Percentiles rank a stretch among this genome's conserved stretches.
These are phyloP conservation scores for Cyphomyrus discorhynchus DNA, from an alignment of 2,113 vertebrate genomes.

Conservation along the genomic window DNA sequence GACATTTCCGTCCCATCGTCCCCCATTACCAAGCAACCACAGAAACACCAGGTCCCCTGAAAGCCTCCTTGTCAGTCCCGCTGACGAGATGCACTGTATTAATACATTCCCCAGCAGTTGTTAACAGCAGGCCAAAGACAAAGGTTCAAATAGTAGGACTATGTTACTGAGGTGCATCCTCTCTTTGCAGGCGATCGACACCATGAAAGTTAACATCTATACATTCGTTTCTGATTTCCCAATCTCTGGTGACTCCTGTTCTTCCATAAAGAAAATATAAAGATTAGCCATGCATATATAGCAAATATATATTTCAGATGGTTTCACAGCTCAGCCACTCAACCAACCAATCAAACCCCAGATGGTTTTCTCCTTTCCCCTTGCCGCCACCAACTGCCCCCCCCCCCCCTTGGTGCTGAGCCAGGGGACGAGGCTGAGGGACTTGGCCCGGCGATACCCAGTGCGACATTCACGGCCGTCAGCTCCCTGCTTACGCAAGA, in stretches of 20 bases:
- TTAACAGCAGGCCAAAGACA: neutral
- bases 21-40: neutral
- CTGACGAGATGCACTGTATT: neutral
- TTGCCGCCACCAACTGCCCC: neutral
- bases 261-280: neutral
- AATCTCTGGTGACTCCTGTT: neutral
- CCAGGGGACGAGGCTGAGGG: neutral
- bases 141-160: neutral
- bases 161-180: neutral
- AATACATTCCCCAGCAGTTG: neutral
- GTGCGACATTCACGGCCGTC: neutral
- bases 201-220: neutral
- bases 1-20: neutral
- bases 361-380: neutral
- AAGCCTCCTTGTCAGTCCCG: neutral
- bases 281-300: neutral
- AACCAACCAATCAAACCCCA: neutral
- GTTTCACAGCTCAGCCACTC: neutral
- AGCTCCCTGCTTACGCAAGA: constrained; percentile 1
- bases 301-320: neutral
- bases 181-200: neutral
- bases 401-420: neutral
- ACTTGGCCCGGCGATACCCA: neutral
- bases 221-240: neutral
- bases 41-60: neutral